Evolutionary conservation across 2,797 vertebrate species (phyloP).

Genomic region (Yasuhikotakia modesta): DNA sequence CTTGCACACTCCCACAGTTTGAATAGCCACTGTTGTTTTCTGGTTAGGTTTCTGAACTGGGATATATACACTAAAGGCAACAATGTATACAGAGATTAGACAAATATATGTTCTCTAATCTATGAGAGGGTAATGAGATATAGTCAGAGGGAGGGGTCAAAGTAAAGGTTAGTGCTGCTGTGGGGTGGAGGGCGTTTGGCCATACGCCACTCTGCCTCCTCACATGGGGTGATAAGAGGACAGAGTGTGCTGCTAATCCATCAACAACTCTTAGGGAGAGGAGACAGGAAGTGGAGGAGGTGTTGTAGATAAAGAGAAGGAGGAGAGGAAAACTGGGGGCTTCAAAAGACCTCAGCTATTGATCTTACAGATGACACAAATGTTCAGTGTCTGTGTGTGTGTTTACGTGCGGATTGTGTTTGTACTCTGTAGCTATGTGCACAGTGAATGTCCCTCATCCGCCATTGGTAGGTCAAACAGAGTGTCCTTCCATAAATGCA

Average conservation of each 20-base stretch:
- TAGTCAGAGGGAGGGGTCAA: constrained; percentile 26
- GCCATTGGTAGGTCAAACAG: not conserved
- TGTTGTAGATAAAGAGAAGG: constrained; percentile 27
- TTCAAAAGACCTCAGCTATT: constrained; percentile 49
- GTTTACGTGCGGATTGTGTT: not conserved
- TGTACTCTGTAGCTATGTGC: not conserved
- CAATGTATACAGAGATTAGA: constrained; percentile 48
- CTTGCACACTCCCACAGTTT: not conserved
- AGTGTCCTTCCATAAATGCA: not conserved
- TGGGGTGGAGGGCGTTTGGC: constrained; percentile 35
- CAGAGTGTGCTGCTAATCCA: constrained; percentile 51
- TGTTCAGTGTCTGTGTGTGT: not conserved
- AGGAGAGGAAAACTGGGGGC: constrained; percentile 42
- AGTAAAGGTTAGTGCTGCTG: constrained; percentile 39
- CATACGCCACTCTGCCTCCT: constrained; percentile 36
- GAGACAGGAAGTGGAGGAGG: constrained; percentile 32
- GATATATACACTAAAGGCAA: constrained; percentile 31
- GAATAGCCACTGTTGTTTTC: not conserved
- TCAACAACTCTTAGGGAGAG: constrained; percentile 44
- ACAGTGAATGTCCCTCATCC: too few relatives aligned
- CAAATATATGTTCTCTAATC: constrained; percentile 36
- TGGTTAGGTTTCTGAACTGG: not conserved
- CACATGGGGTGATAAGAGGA: constrained; percentile 35
- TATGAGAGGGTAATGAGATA: constrained; percentile 40
- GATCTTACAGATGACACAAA: constrained; percentile 48